A percentile compares a stretch with the other conserved stretches of the same genome.
phyloP scores from a whole-genome alignment of 1,140 invertebrate genomes.

The Aphelenchoides avenae region DNA sequence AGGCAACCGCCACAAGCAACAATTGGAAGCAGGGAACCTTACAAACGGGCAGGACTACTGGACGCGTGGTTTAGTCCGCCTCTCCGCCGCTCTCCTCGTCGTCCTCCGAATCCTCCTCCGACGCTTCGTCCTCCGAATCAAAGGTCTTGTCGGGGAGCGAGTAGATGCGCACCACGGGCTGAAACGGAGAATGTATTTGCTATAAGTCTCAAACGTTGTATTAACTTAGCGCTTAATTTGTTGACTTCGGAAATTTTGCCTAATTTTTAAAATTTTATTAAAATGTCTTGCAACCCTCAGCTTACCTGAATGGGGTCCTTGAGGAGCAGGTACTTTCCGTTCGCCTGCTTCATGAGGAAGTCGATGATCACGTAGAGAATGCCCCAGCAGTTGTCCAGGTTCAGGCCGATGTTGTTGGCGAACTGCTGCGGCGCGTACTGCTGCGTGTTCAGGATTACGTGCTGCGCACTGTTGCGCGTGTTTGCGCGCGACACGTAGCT shows the following conservation, averaged over 20 bases:
- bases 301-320: slow-evolving; percentile 74
- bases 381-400: slow-evolving; percentile 99
- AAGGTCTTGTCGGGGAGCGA: slow-evolving; percentile 54
- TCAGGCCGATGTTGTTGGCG: slow-evolving; percentile 94
- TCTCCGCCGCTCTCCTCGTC: slow-evolving; percentile 42
- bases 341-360: slow-evolving; percentile 92
- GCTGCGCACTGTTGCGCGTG: slow-evolving; percentile 86
- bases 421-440: slow-evolving; percentile 98
- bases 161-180: slow-evolving; percentile 65
- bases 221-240: neutral
- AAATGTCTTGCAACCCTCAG: no score
- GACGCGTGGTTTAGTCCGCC: slow-evolving; percentile 26
- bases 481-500: slow-evolving; percentile 88
- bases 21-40: no score
- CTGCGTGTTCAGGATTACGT: slow-evolving; percentile 94
- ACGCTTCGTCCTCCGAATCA: slow-evolving; percentile 49
- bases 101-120: slow-evolving; percentile 19
- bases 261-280: slow-evolving; percentile 10
- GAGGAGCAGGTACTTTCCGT: slow-evolving; percentile 94
- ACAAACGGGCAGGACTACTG: no score
- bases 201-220: neutral
- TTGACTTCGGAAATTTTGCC: neutral
- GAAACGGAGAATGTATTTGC: slow-evolving; percentile 63
- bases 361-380: slow-evolving; percentile 96
- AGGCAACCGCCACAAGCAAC: no score